Evolutionary conservation across 2,797 vertebrate species (phyloP), one percentile per base, ranked within the genome.

Genomic region (Microtus agrestis): DNA sequence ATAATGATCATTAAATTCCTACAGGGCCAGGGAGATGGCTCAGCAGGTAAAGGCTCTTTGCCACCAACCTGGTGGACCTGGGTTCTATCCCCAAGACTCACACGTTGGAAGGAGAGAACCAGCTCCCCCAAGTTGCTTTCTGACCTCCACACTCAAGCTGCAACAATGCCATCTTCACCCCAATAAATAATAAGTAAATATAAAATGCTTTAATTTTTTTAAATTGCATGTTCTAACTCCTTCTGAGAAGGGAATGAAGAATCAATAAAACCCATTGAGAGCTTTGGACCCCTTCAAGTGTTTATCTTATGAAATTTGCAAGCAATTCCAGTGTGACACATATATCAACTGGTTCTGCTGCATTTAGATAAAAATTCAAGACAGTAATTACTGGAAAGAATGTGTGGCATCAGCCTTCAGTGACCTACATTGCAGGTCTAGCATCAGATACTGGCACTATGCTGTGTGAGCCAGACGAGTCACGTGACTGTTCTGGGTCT

Each of bases 351-450:
- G 78, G 56, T 73, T 92, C 43, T 63, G 27, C 25, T 61, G 27
- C 59, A 77, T 85, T 94, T 59, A 93, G 65, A 91, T 61, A 43
- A 91, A 93, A 79, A 51, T 31, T 40, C 71, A 85, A 40, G 46
- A 54, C 34, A 10, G 13, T 11, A 4, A 54, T 87, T 91, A 88
- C 74, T 86, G 46, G 40, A 73, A 89, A 40, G 51, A 80, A 93
- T 6, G 15, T 5, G 37, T 11, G 51, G 13, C 12, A 73, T 77
- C 80, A 61, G 81, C 74, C 74, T n/a, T 71, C 77, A 78, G 48
- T 81, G 92, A 85, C 54, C 91, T 61, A 78, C 10, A 78, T 91
- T 93, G 43, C 40, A 81, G 67, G 12, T 77, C 10, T 27, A 96
- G 59, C 93, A 63, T 90, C 91, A 93, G 80, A 94, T 15, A 4